Evolutionary conservation across 2,113 vertebrate genomes (phyloP).

Genomic region (Bolborhynchus lineola): DNA sequence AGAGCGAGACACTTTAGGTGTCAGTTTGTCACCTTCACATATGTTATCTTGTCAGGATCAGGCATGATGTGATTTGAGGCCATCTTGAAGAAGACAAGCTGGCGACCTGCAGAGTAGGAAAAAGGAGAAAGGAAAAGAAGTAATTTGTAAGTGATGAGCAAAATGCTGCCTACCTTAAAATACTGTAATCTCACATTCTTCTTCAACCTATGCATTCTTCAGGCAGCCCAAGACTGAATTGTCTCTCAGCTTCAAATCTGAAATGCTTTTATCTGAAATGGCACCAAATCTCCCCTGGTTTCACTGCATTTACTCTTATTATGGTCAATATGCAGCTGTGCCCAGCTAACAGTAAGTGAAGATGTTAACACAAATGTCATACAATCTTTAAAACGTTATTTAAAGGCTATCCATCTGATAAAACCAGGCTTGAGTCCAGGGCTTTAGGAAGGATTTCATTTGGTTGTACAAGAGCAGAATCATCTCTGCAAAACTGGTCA

Average conservation of each 20-base stretch:
- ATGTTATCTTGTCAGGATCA: slow-evolving; percentile 77
- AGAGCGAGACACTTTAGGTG: not conserved
- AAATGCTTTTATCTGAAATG: not conserved
- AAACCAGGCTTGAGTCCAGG: not conserved
- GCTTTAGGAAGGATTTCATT: not conserved
- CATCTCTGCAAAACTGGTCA: not conserved
- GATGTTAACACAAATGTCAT: not conserved
- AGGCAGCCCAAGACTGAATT: not conserved
- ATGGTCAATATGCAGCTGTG: not conserved
- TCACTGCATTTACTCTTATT: not conserved
- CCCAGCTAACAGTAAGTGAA: not conserved
- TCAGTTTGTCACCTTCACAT: slow-evolving; percentile 77
- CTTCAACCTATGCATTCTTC: not conserved
- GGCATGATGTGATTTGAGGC: slow-evolving; percentile 75
- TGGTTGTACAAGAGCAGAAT: not conserved
- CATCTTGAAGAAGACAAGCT: slow-evolving; percentile 87
- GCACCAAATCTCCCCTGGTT: not conserved
- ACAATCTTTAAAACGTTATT: not conserved
- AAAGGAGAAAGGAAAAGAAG: not conserved
- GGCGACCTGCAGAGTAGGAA: slow-evolving; percentile 76
- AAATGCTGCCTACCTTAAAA: not conserved
- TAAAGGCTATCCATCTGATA: not conserved
- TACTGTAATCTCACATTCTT: not conserved
- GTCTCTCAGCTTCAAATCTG: not conserved
- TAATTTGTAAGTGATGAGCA: not conserved